A percentile compares a stretch with the other conserved stretches of the same genome.
Conservation (phyloP, 2,888 invertebrate species). For the Drosophila fungiperda region DNA sequence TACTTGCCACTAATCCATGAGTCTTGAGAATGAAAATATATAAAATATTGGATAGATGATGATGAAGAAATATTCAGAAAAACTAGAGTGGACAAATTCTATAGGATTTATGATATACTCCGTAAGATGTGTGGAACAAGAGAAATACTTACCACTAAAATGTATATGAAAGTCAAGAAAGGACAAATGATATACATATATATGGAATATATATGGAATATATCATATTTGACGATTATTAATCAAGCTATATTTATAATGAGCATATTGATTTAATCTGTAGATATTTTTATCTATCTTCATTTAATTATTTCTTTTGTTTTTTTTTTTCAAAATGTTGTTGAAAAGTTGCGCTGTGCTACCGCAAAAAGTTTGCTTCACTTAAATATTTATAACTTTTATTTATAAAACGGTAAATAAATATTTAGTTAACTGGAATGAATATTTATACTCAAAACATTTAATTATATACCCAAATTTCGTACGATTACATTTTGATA, state of each 20-base stretch:
- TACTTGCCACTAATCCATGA: neutral
- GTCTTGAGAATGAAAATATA: neutral
- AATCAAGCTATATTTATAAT: neutral
- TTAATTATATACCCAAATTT: neutral
- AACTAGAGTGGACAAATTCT: accelerated
- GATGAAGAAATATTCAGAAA: neutral
- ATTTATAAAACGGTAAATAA: neutral
- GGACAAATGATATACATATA: neutral
- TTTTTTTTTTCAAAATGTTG: neutral
- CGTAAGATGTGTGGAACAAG: neutral
- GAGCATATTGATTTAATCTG: neutral
- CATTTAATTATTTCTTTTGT: neutral
- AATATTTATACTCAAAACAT: neutral
- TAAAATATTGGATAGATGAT: neutral
- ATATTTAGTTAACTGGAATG: neutral
- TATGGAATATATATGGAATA: neutral
- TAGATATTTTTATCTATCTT: neutral
- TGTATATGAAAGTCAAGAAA: neutral
- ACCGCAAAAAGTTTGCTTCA: neutral
- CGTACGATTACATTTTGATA: neutral
- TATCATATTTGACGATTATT: neutral
- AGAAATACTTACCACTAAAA: neutral
- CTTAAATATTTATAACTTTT: neutral
- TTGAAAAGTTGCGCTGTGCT: neutral
- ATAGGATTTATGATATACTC: neutral